phyloP scores from a whole-genome alignment of 2,113 vertebrate genomes.

The Nycticebus coucang region DNA sequence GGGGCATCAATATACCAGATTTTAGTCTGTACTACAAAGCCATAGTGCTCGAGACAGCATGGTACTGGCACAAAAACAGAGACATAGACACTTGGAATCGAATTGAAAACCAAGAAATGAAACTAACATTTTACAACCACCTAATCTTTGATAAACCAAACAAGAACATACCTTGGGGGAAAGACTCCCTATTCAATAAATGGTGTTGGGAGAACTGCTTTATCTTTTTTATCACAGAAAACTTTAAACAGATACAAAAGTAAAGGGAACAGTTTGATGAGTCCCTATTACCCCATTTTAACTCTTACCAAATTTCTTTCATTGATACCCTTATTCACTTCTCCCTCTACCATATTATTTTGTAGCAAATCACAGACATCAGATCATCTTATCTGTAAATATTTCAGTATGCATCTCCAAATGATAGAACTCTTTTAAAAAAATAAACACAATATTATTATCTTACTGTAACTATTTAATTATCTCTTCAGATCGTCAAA shows the following conservation, averaged over 20 bases:
- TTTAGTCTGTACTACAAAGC: no score
- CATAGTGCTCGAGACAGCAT: no score
- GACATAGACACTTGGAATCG: no score
- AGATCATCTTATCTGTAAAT: conserved; percentile 14
- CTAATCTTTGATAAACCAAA: no score
- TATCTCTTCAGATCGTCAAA: conserved; percentile 32
- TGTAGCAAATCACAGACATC: neutral
- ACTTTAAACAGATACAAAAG: neutral
- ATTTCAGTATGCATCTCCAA: neutral
- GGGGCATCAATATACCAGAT: no score
- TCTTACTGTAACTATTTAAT: neutral
- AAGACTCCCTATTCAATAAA: no score
- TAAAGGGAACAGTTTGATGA: neutral
- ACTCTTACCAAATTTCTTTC: neutral
- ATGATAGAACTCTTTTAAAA: neutral
- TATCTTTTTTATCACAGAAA: conserved; percentile 5
- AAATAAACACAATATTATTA: neutral
- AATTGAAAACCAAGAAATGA: no score
- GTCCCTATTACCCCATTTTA: neutral
- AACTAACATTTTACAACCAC: no score
- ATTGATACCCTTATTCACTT: neutral
- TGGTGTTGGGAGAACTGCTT: no score
- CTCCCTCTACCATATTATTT: neutral
- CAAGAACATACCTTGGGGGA: no score
- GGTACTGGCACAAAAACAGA: no score